Base-by-base conservation (phyloP, 2,797 vertebrate species). In the Scolopax bukidnonensis region DNA sequence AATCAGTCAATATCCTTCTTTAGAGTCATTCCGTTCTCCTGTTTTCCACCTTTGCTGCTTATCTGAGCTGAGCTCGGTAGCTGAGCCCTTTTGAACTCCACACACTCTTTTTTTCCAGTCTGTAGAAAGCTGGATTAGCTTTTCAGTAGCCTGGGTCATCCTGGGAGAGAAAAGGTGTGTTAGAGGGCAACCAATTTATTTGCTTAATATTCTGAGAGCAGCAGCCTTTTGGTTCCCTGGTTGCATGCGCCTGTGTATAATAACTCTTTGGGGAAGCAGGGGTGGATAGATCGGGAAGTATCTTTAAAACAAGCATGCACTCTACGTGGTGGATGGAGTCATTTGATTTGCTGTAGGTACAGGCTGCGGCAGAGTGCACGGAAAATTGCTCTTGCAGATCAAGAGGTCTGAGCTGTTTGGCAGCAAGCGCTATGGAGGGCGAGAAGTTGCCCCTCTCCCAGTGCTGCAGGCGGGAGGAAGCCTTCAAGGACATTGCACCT, bases 171-270 rank as follows among this genome's bases (percentile, higher is more conserved):
- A 81, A 43, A 82, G 56, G 32, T 79, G n/a, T 76, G 76, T 89
- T 90, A 91, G 94, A 97, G 94, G 93, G 80, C 90, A 96, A 70
- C 83, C 95, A 96, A 96, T 97, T 95, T 96, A 91, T 91, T 97
- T 94, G 73, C 83, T 96, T 94, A 91, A 79, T 94, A 96, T 97
- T 96, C 96, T 9, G 54, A 64, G 74, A 95, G 85, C 85, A 91
- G 51, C 73, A 94, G 91, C 87, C 80, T 89, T 84, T 84, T 43
- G 60, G 76, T 87, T 87, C 80, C 83, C 51, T 13, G 3, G 23
- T 56, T 27, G 68, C 32, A 6, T 8, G 70, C 45, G 87, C 63
- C 79, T 63, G 41, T 48, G 77, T 93, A 73, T 95, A 97, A 96
- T 95, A 95, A 97, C 89, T 63, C 95, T 93, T 88, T 16, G 67